phyloP scores from a whole-genome alignment of 2,797 vertebrate genomes.

The Pelobates cultripes region DNA sequence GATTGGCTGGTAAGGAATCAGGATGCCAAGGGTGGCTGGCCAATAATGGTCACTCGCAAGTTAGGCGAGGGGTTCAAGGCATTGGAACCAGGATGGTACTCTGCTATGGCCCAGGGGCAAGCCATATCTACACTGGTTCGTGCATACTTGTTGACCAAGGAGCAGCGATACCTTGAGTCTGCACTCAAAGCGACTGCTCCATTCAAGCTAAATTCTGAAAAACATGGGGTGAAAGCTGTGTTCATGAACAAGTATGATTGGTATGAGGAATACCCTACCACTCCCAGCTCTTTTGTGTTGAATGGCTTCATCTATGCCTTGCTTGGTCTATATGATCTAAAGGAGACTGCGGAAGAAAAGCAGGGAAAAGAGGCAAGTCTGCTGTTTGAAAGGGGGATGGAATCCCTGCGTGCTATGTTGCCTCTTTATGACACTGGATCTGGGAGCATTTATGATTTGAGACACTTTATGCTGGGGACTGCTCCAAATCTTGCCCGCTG shows the following conservation, averaged over 20 bases:
- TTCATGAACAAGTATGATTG: slow-evolving; percentile 95
- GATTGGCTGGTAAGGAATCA: slow-evolving; percentile 94
- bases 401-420: slow-evolving; percentile 94
- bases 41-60: slow-evolving; percentile 96
- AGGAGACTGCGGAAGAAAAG: slow-evolving; percentile 88
- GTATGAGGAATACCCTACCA: slow-evolving; percentile 98
- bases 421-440: slow-evolving; percentile 96
- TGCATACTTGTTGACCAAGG: slow-evolving; percentile 92
- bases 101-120: slow-evolving; percentile 97
- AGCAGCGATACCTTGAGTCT: slow-evolving; percentile 83
- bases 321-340: slow-evolving; percentile 91
- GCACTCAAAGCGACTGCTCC: slow-evolving; percentile 88
- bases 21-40: slow-evolving; percentile 96
- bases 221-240: slow-evolving; percentile 90
- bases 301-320: slow-evolving; percentile 98
- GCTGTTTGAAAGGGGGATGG: slow-evolving; percentile 90
- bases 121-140: slow-evolving; percentile 95
- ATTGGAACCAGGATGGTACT: slow-evolving; percentile 97
- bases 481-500: slow-evolving; percentile 97
- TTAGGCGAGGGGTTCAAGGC: slow-evolving; percentile 92
- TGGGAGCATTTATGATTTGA: slow-evolving; percentile 95
- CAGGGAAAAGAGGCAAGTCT: slow-evolving; percentile 82
- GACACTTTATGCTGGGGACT: slow-evolving; percentile 91
- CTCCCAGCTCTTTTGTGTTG: slow-evolving; percentile 94
- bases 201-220: slow-evolving; percentile 87